Conservation (phyloP, 2,113 vertebrate species). For the Hydropotes inermis region DNA sequence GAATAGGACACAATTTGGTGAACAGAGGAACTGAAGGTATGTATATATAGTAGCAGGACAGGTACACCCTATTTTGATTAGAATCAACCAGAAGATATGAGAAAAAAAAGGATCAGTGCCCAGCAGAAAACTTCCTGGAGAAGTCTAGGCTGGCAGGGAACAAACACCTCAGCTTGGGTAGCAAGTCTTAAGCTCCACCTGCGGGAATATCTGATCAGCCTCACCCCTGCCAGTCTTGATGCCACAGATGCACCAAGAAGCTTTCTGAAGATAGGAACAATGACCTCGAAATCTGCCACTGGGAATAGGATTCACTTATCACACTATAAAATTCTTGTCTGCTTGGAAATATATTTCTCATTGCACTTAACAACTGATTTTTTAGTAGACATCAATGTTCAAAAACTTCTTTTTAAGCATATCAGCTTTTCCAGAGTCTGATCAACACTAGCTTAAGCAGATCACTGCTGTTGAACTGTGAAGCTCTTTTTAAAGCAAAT, state of each 20-base stretch:
- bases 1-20: neutral
- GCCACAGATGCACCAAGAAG: neutral
- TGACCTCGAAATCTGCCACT: neutral
- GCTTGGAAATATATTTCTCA: neutral
- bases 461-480: neutral
- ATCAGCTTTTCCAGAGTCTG: neutral
- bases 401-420: neutral
- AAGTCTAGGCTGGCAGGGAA: neutral
- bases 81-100: conserved; percentile 28
- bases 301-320: neutral
- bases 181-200: neutral
- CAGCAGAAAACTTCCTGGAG: neutral
- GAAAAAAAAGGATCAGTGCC: neutral
- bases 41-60: neutral
- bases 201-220: neutral
- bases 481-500: neutral
- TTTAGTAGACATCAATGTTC: neutral
- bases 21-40: conserved; percentile 33
- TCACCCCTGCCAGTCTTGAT: neutral
- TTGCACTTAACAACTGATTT: neutral
- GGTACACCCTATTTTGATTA: neutral
- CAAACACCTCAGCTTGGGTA: neutral
- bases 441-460: neutral
- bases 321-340: neutral
- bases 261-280: neutral